Conservation (phyloP, 2,113 vertebrate species). For the Asarcornis scutulata region DNA sequence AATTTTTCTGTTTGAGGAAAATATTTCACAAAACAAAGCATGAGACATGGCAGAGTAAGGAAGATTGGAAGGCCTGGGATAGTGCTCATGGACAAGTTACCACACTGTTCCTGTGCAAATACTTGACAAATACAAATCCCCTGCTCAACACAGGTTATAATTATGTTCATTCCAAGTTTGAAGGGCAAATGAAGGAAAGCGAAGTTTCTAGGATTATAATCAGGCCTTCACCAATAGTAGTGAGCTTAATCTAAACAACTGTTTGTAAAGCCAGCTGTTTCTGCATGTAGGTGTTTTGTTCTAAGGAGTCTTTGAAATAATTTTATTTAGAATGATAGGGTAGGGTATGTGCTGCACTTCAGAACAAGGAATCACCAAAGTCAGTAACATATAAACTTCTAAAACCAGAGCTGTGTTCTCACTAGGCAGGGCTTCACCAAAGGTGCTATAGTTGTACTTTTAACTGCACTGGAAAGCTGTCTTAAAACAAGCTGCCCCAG, state of each 20-base stretch:
- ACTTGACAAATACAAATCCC: neutral
- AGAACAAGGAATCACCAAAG: neutral
- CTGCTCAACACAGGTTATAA: neutral
- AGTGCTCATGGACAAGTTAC: neutral
- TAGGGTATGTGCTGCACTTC: neutral
- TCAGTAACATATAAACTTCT: neutral
- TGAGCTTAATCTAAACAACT: neutral
- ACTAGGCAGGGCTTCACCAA: neutral
- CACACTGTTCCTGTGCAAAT: neutral
- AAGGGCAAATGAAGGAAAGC: neutral
- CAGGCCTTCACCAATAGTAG: neutral
- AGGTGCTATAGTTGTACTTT: neutral
- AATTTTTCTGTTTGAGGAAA: neutral
- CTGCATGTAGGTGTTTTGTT: neutral
- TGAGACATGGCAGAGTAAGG: neutral
- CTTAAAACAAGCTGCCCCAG: neutral
- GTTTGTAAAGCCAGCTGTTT: neutral
- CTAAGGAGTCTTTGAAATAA: neutral
- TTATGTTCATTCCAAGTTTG: neutral
- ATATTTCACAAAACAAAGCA: neutral
- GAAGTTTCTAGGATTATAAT: neutral
- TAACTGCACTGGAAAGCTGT: neutral
- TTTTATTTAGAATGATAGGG: neutral
- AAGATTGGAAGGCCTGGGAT: neutral
- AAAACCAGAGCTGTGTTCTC: neutral